Evolutionary conservation across 2,113 vertebrate genomes (phyloP).

Genomic region (Perca schrenkii): DNA sequence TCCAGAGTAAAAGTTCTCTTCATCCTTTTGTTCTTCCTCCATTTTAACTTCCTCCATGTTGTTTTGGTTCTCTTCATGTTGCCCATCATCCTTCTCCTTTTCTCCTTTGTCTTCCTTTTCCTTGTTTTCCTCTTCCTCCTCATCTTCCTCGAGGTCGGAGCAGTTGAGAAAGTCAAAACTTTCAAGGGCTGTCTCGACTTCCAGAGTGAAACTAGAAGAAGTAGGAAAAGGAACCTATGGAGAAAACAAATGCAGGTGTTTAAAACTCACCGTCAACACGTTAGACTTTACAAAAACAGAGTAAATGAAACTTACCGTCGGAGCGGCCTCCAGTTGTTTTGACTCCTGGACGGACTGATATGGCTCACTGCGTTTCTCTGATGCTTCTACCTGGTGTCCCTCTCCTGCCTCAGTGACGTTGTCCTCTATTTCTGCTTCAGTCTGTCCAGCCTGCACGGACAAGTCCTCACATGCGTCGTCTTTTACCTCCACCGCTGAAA

Average conservation of each 20-base stretch:
- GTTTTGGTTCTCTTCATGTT: slow-evolving; percentile 47
- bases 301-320: slow-evolving; percentile 84
- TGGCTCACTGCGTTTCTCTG: slow-evolving; percentile 86
- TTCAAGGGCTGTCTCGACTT: slow-evolving; percentile 94
- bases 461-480: slow-evolving; percentile 7
- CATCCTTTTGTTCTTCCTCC: slow-evolving; percentile 44
- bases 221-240: slow-evolving; percentile 88
- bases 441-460: slow-evolving; percentile 13
- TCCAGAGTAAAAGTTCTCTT: slow-evolving; percentile 57
- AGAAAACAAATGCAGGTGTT: slow-evolving; percentile 25
- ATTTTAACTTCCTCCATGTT: slow-evolving; percentile 28
- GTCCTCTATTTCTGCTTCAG: slow-evolving; percentile 38
- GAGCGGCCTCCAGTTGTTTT: slow-evolving; percentile 85
- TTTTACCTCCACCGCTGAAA: slow-evolving; percentile 30
- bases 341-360: slow-evolving; percentile 89
- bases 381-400: slow-evolving; percentile 70
- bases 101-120: slow-evolving; percentile 36
- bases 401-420: slow-evolving; percentile 54
- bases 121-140: slow-evolving; percentile 71
- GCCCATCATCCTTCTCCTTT: not conserved
- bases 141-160: slow-evolving; percentile 90
- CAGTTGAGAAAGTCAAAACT: slow-evolving; percentile 98
- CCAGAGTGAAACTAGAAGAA: slow-evolving; percentile 92
- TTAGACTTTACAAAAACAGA: not conserved
- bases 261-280: not conserved